A percentile compares a stretch with the other conserved stretches of the same genome.
phyloP scores from a whole-genome alignment of 2,888 invertebrate species.

The Drosophila flavopinicola region DNA sequence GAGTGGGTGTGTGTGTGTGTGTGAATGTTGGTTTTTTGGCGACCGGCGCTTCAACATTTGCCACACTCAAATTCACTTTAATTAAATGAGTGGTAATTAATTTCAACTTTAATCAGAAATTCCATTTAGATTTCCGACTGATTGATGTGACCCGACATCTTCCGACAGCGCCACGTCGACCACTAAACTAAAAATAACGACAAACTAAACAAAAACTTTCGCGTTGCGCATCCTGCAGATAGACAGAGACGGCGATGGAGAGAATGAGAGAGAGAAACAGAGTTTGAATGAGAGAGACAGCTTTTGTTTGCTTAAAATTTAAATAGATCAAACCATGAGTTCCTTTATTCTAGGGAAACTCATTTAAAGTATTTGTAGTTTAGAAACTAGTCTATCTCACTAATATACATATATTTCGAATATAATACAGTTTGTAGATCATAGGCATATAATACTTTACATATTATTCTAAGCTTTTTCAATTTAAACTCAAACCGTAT shows the following conservation, averaged over 20 bases:
- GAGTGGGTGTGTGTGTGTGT: neutral
- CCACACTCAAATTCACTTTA: slow-evolving; percentile 82
- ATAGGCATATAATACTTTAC: too few relatives aligned
- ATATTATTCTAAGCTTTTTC: too few relatives aligned
- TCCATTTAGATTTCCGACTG: slow-evolving; percentile 82
- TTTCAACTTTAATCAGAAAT: slow-evolving; percentile 84
- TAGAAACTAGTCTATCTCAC: neutral
- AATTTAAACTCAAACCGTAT: too few relatives aligned
- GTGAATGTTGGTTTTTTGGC: slow-evolving; percentile 34
- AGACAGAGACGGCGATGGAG: neutral
- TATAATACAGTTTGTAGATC: too few relatives aligned
- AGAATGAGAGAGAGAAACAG: neutral
- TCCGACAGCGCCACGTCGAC: slow-evolving; percentile 57
- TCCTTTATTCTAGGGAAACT: neutral
- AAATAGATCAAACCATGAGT: slow-evolving; percentile 1
- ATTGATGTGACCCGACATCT: slow-evolving; percentile 81
- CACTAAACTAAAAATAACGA: slow-evolving; percentile 32
- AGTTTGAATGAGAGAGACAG: neutral
- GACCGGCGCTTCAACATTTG: slow-evolving; percentile 49
- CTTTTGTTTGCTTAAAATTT: slow-evolving; percentile 5
- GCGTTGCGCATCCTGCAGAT: slow-evolving; percentile 23
- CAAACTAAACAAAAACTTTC: slow-evolving; percentile 30
- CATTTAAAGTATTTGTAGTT: neutral
- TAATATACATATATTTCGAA: neutral
- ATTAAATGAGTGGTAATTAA: slow-evolving; percentile 84